Evolutionary conservation across 2,113 vertebrate genomes (phyloP).

Genomic region (Oenanthe oenanthe): DNA sequence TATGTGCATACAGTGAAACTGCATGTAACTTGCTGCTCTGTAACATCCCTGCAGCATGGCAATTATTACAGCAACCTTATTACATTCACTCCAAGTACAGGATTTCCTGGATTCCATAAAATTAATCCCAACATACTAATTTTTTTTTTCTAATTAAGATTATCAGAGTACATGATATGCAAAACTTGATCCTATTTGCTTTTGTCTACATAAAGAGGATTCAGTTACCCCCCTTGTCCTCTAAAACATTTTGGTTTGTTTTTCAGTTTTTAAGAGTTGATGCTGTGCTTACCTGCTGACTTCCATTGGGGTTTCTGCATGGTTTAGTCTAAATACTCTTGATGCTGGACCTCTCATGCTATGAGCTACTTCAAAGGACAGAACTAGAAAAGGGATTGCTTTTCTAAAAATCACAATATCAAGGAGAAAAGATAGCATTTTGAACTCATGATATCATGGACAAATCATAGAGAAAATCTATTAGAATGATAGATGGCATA

Average conservation of each 20-base stretch:
- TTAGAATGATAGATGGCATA: conserved; percentile 68
- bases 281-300: conserved; percentile 55
- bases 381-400: conserved; percentile 38
- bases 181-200: conserved; percentile 21
- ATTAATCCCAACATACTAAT: background rate
- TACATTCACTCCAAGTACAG: background rate
- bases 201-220: conserved; percentile 29
- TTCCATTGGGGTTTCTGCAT: conserved; percentile 72
- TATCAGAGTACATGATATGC: background rate
- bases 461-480: conserved; percentile 72
- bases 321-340: conserved; percentile 73
- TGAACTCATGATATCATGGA: conserved; percentile 64
- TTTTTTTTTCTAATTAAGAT: conserved; percentile 19
- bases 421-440: conserved; percentile 72
- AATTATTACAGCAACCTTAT: background rate
- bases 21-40: background rate
- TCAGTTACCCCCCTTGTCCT: conserved; percentile 2
- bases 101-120: conserved; percentile 19
- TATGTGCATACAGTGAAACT: background rate
- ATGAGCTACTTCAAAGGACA: conserved; percentile 70
- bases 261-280: conserved; percentile 48
- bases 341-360: conserved; percentile 62
- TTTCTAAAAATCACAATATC: conserved; percentile 52
- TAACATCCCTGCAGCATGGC: background rate
- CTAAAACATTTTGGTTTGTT: conserved; percentile 57